Base-by-base conservation (phyloP, 1,140 invertebrate species). In the Drosophila mauritiana region DNA sequence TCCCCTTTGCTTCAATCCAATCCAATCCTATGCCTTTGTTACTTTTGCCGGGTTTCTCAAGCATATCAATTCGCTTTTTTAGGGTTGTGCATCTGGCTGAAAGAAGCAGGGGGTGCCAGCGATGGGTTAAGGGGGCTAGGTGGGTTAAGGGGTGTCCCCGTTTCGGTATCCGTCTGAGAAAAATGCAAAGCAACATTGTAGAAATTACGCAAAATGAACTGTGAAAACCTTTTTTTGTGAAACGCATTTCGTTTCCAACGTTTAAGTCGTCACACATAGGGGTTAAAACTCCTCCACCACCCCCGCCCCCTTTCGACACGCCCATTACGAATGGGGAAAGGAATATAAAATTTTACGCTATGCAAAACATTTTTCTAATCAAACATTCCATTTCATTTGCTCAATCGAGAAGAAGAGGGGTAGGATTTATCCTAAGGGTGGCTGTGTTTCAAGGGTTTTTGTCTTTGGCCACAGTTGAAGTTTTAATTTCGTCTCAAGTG, bases 281-380 rank as follows among this genome's bases (percentile, higher is more conserved):
- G 72, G 59, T 58, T 22, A 51, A 51, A 51, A 27, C 20, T 22
- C 20, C 20, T 22, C 20, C 20, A 22, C 20, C 20, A 3, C 20
- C 20, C 7, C 20, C 17, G 45, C 12, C 22, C 34, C 10, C 48
- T 13, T 20, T 51, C 62, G 78, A 58, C 48, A 80, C 83, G 84
- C 84, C 80, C 80, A 64, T 77, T 51, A 27, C 13, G 13, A 45
- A 36, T n/a, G 63, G 15, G 13, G 45, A 51, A 43, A 48, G 59
- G 61, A 64, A 81, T 79, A 85, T 88, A 88, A 80, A 80, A 84
- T 89, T 88, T 68, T 70, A 80, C 51, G 84, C 84, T 89, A 89
- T 84, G 84, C 84, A 89, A 88, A 88, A 83, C 84, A 89, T 88
- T 88, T 88, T 88, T 88, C 84, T 88, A 88, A 88, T 88, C 84